Percentiles rank a stretch among this genome's conserved stretches.
phyloP scores from a whole-genome alignment of 2,888 invertebrate genomes.

The Hybos culiciformis region DNA sequence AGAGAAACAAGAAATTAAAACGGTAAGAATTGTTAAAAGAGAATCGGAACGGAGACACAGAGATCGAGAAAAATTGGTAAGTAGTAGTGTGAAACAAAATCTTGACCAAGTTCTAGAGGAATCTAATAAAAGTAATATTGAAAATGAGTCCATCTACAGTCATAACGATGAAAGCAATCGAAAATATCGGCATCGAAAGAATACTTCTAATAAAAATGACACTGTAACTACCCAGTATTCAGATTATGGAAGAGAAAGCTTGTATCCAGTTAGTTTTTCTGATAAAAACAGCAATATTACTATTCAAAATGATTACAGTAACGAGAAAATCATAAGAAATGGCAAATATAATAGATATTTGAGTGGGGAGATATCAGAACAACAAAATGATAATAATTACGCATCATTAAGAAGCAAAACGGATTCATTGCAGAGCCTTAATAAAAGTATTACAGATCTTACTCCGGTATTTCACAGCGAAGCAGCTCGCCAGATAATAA shows the following conservation, averaged over 20 bases:
- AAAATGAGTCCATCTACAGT: constrained; percentile 16
- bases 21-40: constrained; percentile 83
- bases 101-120: constrained; percentile 36
- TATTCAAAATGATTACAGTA: not conserved
- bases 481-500: constrained; percentile 73
- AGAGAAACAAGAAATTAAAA: constrained; percentile 82
- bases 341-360: constrained; percentile 19
- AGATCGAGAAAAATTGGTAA: constrained; percentile 50
- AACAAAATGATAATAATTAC: constrained; percentile 11
- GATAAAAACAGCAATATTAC: constrained; percentile 31
- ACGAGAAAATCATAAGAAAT: constrained; percentile 5
- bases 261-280: constrained; percentile 20
- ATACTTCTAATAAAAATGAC: not conserved
- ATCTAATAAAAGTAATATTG: constrained; percentile 8
- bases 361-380: constrained; percentile 5
- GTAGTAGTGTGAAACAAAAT: constrained; percentile 26
- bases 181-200: constrained; percentile 10
- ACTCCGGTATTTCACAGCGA: constrained; percentile 77
- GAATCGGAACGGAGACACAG: constrained; percentile 77
- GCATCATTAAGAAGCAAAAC: constrained; percentile 21
- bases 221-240: constrained; percentile 15
- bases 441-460: constrained; percentile 40
- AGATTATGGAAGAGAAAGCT: constrained; percentile 18
- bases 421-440: constrained; percentile 33
- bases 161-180: constrained; percentile 3